Base-by-base conservation (phyloP, 2,888 invertebrate species). In the Selenia dentaria region DNA sequence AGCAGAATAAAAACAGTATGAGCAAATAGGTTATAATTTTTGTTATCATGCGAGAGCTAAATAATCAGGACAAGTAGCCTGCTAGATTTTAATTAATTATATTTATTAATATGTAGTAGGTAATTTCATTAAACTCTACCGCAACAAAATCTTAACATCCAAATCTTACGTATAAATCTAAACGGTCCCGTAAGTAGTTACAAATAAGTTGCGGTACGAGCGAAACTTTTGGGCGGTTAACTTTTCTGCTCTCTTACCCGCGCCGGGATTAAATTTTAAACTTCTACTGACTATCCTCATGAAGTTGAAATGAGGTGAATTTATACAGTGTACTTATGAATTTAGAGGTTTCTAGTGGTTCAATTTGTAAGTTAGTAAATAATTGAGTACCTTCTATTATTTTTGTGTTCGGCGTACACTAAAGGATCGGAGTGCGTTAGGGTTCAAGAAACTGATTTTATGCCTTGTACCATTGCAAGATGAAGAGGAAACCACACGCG, bases 231-330 rank as follows among this genome's bases (percentile, higher is more conserved):
- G 27, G 77, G 72, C 59, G 75, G 78, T 79, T 80, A 83, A 84
- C 80, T 85, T 84, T 79, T 78, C 77, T 79, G 75, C 77, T 79
- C 79, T 80, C 77, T 80, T 79, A 76, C 73, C 73, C 75, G 67
- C 62, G 70, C 67, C 62, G 55, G 79, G 78, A 86, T 86, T 82
- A 83, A 83, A 85, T 83, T 85, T 83, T 79, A 78, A 85, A 84
- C 79, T 84, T 82, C 66, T 60, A 66, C 74, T 59, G 75, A 76
- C 79, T 83, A 79, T 76, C 76, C 75, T 79, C 74, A 75, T 78
- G 78, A 80, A 82, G 77, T 81, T 81, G 70, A 76, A 76, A 75
- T 77, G 76, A 79, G 76, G 74, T 77, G 68, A 76, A 81, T 82
- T 81, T 80, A 78, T 76, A 73, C 67, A 66, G 64, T 68, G 64